phyloP scores from a whole-genome alignment of 2,797 vertebrate genomes.

The Vipera latastei region DNA sequence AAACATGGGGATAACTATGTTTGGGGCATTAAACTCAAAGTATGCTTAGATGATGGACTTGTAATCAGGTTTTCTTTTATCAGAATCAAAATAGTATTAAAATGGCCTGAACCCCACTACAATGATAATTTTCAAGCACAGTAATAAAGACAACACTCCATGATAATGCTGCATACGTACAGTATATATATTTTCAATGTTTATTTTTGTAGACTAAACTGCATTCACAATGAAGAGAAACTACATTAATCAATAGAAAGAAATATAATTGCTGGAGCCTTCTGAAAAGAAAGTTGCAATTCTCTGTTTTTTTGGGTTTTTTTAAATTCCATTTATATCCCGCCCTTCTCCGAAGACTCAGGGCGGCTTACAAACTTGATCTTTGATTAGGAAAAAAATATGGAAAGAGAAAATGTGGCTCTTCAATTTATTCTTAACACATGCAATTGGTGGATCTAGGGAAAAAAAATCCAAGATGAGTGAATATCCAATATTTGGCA shows the following conservation, averaged over 20 bases:
- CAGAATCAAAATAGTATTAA: not conserved
- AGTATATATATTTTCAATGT: not conserved
- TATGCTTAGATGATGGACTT: not conserved
- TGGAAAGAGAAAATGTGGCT: not conserved
- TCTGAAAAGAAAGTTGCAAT: not conserved
- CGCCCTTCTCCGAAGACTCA: too few relatives aligned
- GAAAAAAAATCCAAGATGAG: not conserved
- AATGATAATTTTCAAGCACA: not conserved
- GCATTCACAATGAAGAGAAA: not conserved
- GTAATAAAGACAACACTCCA: not conserved
- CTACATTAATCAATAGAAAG: not conserved
- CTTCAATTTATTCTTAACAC: not conserved
- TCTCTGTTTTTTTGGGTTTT: too few relatives aligned
- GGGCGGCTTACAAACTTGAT: too few relatives aligned
- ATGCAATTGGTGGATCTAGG: not conserved
- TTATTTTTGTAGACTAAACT: not conserved
- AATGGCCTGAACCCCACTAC: not conserved
- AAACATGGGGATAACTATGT: not conserved
- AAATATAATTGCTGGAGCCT: not conserved
- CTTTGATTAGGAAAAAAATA: not conserved
- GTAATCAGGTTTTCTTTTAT: not conserved
- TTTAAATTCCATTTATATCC: too few relatives aligned
- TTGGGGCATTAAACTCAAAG: not conserved
- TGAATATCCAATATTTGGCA: not conserved
- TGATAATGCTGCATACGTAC: not conserved